Conservation (phyloP, 2,888 invertebrate genomes). For the Pinctada fucata region DNA sequence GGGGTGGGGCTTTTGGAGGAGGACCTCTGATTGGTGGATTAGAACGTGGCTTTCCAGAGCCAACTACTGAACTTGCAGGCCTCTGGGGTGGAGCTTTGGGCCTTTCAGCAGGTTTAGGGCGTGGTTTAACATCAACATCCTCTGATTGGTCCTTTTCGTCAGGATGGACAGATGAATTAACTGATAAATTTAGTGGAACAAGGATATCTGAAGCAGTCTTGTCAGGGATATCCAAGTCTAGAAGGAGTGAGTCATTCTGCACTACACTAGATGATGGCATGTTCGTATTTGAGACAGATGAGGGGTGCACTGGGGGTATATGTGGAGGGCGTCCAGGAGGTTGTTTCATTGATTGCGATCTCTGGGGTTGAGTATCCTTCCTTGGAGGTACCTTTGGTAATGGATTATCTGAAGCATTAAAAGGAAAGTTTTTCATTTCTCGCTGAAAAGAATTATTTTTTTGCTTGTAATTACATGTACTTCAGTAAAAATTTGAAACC, state of each 20-base stretch:
- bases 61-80: slow-evolving; percentile 12
- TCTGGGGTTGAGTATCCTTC: slow-evolving; percentile 10
- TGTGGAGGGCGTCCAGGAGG: slow-evolving; percentile 12
- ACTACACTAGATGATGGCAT: too few species aligned
- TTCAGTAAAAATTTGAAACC: too few species aligned
- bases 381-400: slow-evolving; percentile 25
- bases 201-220: too few species aligned
- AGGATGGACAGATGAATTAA: too few species aligned
- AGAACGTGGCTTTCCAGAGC: background rate
- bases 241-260: too few species aligned
- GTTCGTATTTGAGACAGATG: background rate
- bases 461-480: too few species aligned
- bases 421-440: too few species aligned
- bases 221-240: too few species aligned
- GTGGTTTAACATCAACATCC: background rate
- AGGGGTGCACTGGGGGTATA: background rate
- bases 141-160: too few species aligned
- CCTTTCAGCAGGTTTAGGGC: slow-evolving; percentile 10
- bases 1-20: too few species aligned
- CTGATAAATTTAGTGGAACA: too few species aligned
- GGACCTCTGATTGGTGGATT: background rate
- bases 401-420: background rate
- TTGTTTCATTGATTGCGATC: background rate
- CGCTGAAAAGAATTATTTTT: too few species aligned
- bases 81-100: background rate